These are phyloP conservation scores for Conger conger DNA, from an alignment of 2,113 vertebrate species.

Conservation along the genomic window DNA sequence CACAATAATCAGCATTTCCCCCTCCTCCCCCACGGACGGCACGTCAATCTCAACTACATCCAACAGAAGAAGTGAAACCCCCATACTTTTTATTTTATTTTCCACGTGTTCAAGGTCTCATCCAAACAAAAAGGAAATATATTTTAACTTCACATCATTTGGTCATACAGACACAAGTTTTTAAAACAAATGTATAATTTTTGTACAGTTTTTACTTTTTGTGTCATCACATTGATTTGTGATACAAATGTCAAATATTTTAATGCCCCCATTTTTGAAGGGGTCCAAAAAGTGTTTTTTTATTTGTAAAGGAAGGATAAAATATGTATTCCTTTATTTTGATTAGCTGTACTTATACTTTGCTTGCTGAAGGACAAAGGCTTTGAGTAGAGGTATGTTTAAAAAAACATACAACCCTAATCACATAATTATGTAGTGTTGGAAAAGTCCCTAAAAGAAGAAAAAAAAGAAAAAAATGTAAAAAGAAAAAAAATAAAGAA, in stretches of 20 bases:
- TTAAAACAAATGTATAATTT: conserved; percentile 90
- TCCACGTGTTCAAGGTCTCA: conserved; percentile 51
- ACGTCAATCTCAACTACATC: conserved; percentile 88
- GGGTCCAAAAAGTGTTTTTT: conserved; percentile 90
- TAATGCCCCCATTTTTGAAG: conserved; percentile 98
- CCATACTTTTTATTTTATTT: conserved; percentile 55
- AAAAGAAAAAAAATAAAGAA: conserved; percentile 47
- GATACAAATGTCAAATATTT: conserved; percentile 99
- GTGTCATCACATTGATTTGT: conserved; percentile 90
- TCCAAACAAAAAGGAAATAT: conserved; percentile 39
- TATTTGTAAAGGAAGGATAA: conserved; percentile 92
- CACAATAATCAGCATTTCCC: conserved; percentile 86
- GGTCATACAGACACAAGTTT: conserved; percentile 73
- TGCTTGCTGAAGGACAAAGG: conserved; percentile 83
- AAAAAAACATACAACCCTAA: conserved; percentile 80
- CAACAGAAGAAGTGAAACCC: conserved; percentile 94
- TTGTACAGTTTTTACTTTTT: conserved; percentile 96
- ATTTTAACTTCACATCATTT: conserved; percentile 58
- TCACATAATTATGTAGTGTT: conserved; percentile 89
- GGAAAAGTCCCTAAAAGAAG: conserved; percentile 76
- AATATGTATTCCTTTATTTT: conserved; percentile 98
- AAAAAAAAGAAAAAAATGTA: conserved; percentile 45
- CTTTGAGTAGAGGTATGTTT: conserved; percentile 89
- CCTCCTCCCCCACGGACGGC: conserved; percentile 86
- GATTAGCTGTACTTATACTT: conserved; percentile 97